Evolutionary conservation across 2,113 vertebrate genomes (phyloP).

Genomic region (Acinonyx jubatus): DNA sequence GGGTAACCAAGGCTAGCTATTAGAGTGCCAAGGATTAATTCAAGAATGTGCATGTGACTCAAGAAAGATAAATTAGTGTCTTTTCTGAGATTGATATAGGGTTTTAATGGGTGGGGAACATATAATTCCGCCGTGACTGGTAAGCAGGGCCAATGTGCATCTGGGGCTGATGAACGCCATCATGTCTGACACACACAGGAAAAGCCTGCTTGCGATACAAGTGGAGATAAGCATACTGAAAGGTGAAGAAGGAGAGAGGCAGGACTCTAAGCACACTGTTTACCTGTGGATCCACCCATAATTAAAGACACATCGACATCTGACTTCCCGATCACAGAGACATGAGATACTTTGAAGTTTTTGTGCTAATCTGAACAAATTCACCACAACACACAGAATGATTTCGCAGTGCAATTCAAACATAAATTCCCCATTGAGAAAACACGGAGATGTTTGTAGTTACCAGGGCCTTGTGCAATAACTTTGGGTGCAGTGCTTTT

Average conservation of each 20-base stretch:
- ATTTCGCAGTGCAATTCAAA: slow-evolving; percentile 48
- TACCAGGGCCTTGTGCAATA: neutral
- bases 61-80: neutral
- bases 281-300: neutral
- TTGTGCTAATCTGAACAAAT: slow-evolving; percentile 33
- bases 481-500: neutral
- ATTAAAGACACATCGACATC: neutral
- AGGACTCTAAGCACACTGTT: neutral
- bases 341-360: neutral
- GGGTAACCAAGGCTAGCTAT: neutral
- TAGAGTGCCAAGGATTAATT: neutral
- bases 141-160: neutral
- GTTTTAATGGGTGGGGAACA: neutral
- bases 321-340: neutral
- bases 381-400: neutral
- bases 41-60: neutral
- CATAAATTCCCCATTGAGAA: neutral
- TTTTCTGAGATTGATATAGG: neutral
- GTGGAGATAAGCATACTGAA: neutral
- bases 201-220: neutral
- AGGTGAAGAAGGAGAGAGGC: neutral
- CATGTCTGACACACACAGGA: neutral
- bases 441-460: neutral
- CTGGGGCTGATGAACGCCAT: neutral
- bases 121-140: neutral